Conservation (phyloP, 2,797 vertebrate genomes). For the Arnoldichthys spilopterus region DNA sequence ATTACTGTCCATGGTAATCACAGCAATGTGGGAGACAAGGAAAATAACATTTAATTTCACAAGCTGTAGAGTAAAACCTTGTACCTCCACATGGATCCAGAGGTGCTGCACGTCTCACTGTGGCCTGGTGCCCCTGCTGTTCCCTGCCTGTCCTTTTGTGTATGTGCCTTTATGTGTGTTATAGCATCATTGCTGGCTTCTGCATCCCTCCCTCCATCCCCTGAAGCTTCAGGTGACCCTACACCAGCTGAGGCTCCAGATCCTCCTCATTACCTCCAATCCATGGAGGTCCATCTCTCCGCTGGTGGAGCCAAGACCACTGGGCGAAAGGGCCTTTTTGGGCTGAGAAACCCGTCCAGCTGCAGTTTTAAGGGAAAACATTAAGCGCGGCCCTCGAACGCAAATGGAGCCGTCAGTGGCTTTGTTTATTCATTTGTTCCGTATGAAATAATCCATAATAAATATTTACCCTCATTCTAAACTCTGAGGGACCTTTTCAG, state of each 20-base stretch:
- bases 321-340: slow-evolving; percentile 27
- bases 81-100: slow-evolving; percentile 41
- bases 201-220: slow-evolving; percentile 55
- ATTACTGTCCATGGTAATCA: not conserved
- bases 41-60: not conserved
- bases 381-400: not conserved
- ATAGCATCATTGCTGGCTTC: slow-evolving; percentile 60
- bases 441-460: not conserved
- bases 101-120: slow-evolving; percentile 52
- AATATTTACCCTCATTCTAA: not conserved
- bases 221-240: slow-evolving; percentile 65
- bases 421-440: not conserved
- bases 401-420: not conserved
- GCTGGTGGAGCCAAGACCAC: slow-evolving; percentile 64
- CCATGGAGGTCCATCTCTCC: slow-evolving; percentile 39
- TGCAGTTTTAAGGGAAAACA: not conserved
- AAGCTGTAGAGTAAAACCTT: not conserved
- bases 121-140: slow-evolving; percentile 34
- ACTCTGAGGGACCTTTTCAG: slow-evolving; percentile 8
- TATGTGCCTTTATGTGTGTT: slow-evolving; percentile 40
- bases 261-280: slow-evolving; percentile 41
- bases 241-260: slow-evolving; percentile 64
- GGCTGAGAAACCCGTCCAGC: not conserved
- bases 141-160: slow-evolving; percentile 40
- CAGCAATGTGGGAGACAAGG: not conserved